These are phyloP conservation scores for Rhabdophis nuchalis DNA, from an alignment of 2,797 vertebrate genomes.

Conservation along the genomic window DNA sequence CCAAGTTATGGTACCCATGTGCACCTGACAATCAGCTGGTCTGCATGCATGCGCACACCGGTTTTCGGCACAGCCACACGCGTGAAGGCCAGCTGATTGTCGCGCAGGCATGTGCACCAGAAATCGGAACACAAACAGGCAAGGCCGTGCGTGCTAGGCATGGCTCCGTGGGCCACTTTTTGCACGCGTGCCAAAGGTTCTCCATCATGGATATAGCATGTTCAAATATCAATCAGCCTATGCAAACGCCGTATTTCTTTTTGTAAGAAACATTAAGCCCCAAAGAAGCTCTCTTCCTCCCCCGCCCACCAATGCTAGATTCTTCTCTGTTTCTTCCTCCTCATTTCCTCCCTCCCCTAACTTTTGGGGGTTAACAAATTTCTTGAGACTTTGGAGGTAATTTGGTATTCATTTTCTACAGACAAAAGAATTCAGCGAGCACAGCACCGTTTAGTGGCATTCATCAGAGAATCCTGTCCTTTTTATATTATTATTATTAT, in stretches of 20 bases:
- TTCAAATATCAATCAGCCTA: neutral
- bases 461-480: conserved; percentile 31
- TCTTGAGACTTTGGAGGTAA: conserved; percentile 38
- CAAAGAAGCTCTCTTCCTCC: neutral
- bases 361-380: conserved; percentile 17
- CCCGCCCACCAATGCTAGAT: no score
- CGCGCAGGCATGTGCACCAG: no score
- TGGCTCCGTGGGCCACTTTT: no score
- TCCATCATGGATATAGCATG: neutral
- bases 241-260: neutral
- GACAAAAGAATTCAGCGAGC: conserved; percentile 25
- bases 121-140: no score
- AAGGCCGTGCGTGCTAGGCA: no score
- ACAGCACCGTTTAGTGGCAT: conserved; percentile 16
- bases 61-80: no score
- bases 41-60: no score
- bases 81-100: no score
- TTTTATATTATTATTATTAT: neutral
- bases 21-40: no score
- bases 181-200: no score
- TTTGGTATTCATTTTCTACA: conserved; percentile 44
- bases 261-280: neutral
- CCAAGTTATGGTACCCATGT: no score
- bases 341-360: rapidly evolving
- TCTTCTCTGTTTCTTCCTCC: neutral